Evolutionary conservation across 1,140 invertebrate genomes (phyloP), one percentile per base, ranked within the genome.

Genomic region (Lasaia peninsularis): DNA sequence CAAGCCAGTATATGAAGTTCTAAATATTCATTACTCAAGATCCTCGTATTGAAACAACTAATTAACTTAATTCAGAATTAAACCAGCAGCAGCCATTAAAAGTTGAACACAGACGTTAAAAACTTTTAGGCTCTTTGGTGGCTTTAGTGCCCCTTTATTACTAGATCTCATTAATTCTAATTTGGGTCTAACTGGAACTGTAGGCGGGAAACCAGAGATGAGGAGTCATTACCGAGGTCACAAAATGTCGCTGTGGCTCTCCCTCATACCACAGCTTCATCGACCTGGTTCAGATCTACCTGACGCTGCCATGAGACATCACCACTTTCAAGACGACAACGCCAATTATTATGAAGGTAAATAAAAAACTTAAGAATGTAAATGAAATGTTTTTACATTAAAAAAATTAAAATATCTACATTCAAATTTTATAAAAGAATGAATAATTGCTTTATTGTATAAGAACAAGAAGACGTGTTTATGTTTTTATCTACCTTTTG

Each of bases 181-280:
- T 62, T 62, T 55, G 24, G 55, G 33, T 49, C 34, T 59, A 37
- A 61, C 65, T 69, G 53, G 35, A 60, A 60, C 62, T 28, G 49
- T 83, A 95, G 94, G 93, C 64, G 86, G 90, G 59, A 94, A 95
- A 69, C 93, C 93, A 5, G 92, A 93, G 73, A 94, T 95, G 92
- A 93, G 93, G 65, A 94, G 93, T 71, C 96, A 97, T 86, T 98
- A 97, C 79, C 91, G 96, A 10, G 95, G 95, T 31, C 95, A 96
- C 81, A 96, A 97, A 84, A 95, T 97, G 91, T 96, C 96, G 8
- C 92, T 98, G 33, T 98, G 97, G 97, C 87, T 96, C 28, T 95
- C 96, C 69, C 91, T 98, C 14, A 95, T 98, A 62, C 97, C 97
- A 7, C 96, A 97, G 76, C 91, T 96, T 50, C 94, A 96, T 83